These are phyloP conservation scores for Alviniconcha strummeri DNA, from an alignment of 2,888 invertebrate species.

Conservation along the genomic window DNA sequence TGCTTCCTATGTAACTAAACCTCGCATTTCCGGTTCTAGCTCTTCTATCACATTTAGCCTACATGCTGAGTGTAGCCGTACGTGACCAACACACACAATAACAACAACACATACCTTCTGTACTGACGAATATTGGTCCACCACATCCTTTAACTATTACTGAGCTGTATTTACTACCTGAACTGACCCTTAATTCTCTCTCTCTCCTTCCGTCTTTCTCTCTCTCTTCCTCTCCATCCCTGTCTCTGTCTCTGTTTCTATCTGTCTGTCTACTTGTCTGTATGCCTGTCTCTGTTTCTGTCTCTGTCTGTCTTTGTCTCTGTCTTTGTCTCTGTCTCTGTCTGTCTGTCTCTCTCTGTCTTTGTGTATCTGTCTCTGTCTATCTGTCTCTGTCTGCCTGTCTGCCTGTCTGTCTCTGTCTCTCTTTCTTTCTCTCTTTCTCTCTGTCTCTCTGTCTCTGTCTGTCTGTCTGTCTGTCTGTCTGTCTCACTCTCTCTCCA, in stretches of 20 bases:
- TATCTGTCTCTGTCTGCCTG: not conserved
- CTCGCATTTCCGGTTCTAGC: too few relatives aligned
- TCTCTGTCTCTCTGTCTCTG: not conserved
- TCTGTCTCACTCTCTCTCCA: not conserved
- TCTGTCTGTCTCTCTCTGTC: not conserved
- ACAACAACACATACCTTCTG: too few relatives aligned
- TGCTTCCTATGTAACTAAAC: too few relatives aligned
- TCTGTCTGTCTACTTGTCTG: too few relatives aligned
- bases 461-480: not conserved
- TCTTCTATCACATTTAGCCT: too few relatives aligned
- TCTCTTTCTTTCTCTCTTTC: not conserved
- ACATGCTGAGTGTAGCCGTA: too few relatives aligned
- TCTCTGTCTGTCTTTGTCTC: not conserved
- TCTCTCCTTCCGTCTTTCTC: constrained; percentile 3
- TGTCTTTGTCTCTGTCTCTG: not conserved
- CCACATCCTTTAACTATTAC: too few relatives aligned
- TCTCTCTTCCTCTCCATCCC: not conserved
- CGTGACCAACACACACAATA: too few relatives aligned
- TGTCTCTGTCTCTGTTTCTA: too few relatives aligned
- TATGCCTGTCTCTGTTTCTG: not conserved
- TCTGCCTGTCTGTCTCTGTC: not conserved
- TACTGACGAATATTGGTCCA: too few relatives aligned
- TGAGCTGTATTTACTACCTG: too few relatives aligned
- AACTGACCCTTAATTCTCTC: too few relatives aligned
- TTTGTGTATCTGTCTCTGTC: not conserved